phyloP scores from a whole-genome alignment of 2,113 vertebrate species.

The Aplodontia rufa region DNA sequence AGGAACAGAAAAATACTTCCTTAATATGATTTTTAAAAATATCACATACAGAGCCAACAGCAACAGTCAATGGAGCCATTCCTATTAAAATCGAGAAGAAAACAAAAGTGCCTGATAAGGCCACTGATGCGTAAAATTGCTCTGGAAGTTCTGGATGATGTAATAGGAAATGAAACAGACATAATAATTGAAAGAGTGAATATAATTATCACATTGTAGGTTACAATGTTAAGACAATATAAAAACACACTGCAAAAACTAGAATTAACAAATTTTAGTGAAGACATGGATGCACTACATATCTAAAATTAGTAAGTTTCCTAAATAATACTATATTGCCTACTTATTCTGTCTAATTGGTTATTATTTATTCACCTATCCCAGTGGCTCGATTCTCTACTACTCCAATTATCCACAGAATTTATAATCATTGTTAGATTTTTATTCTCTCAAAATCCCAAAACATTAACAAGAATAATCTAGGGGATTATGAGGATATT shows the following conservation, averaged over 20 bases:
- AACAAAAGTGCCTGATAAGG: neutral
- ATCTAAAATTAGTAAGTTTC: neutral
- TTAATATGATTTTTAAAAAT: neutral
- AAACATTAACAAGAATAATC: neutral
- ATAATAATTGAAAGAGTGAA: neutral
- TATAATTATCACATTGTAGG: neutral
- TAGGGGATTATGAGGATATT: neutral
- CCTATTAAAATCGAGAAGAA: neutral
- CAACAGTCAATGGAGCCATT: neutral
- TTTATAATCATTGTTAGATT: neutral
- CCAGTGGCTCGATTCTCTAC: neutral
- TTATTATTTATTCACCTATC: neutral
- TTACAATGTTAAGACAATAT: neutral
- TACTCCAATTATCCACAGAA: neutral
- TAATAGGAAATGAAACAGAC: slow-evolving; percentile 15
- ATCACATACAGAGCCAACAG: neutral
- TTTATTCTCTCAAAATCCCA: neutral
- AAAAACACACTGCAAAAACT: neutral
- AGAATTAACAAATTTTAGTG: neutral
- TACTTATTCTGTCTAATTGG: neutral
- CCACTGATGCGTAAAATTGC: neutral
- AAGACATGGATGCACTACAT: neutral
- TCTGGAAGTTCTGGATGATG: neutral
- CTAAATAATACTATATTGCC: neutral
- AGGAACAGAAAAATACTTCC: neutral